Conservation (phyloP, 23 tunicate genomes). For the Halocynthia roretzi region DNA sequence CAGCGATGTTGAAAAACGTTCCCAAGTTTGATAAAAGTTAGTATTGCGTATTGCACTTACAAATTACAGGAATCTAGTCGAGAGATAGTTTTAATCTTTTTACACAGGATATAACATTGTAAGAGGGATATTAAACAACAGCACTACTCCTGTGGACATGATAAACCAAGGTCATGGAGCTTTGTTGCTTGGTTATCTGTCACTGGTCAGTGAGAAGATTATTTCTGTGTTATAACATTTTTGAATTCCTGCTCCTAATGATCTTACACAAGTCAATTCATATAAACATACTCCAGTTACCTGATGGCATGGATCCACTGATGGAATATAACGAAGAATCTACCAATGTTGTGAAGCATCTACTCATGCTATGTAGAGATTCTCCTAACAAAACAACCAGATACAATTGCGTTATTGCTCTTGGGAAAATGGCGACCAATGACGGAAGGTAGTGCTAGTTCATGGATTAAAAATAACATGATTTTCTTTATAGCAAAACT, state of each 20-base stretch:
- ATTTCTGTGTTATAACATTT: not conserved
- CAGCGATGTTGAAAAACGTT: slow-evolving; percentile 16
- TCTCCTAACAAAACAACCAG: slow-evolving; percentile 35
- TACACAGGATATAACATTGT: slow-evolving; percentile 23
- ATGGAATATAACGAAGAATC: slow-evolving; percentile 9
- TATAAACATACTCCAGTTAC: not conserved
- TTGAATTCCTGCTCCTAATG: not conserved
- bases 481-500: too few species aligned
- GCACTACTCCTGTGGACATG: slow-evolving; percentile 9
- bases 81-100: not conserved
- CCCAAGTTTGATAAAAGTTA: slow-evolving; percentile 55
- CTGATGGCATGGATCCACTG: slow-evolving; percentile 30
- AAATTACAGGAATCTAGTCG: not conserved
- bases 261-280: not conserved
- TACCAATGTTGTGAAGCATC: slow-evolving; percentile 28
- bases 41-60: not conserved
- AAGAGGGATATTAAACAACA: slow-evolving; percentile 12
- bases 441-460: slow-evolving; percentile 21
- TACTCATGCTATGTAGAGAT: slow-evolving; percentile 63
- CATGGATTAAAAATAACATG: too few species aligned
- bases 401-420: slow-evolving; percentile 55
- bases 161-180: slow-evolving; percentile 79
- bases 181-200: slow-evolving; percentile 42
- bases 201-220: slow-evolving; percentile 8
- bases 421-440: slow-evolving; percentile 60